Conservation (phyloP, 2,113 vertebrate genomes). For the Hiodon alosoides region DNA sequence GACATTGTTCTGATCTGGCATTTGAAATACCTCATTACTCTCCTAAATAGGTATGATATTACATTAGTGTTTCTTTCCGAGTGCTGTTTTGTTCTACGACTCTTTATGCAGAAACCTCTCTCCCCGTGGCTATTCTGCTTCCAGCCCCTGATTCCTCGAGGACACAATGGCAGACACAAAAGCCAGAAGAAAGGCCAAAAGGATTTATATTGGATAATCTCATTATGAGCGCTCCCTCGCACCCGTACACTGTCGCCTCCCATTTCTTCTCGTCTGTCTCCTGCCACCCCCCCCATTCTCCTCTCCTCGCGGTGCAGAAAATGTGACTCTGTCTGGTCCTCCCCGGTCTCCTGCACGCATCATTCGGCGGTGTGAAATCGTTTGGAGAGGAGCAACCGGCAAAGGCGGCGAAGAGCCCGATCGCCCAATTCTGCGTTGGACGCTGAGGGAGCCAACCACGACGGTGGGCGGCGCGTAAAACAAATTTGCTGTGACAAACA, state of each 20-base stretch:
- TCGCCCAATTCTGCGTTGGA: background rate
- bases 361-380: slow-evolving; percentile 5
- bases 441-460: background rate
- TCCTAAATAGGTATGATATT: slow-evolving; percentile 51
- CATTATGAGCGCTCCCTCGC: slow-evolving; percentile 28
- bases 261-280: background rate
- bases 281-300: background rate
- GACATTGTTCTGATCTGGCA: slow-evolving; percentile 9
- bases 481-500: slow-evolving; percentile 17
- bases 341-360: background rate
- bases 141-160: slow-evolving; percentile 42
- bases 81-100: slow-evolving; percentile 47
- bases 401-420: background rate
- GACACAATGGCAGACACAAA: slow-evolving; percentile 46
- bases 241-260: slow-evolving; percentile 18
- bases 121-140: slow-evolving; percentile 37
- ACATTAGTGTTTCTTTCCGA: slow-evolving; percentile 43
- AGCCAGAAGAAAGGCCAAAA: slow-evolving; percentile 21
- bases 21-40: slow-evolving; percentile 40
- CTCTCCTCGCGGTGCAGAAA: background rate
- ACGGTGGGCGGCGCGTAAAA: background rate
- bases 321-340: background rate
- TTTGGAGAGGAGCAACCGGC: background rate
- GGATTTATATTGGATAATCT: slow-evolving; percentile 22
- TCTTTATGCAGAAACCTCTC: slow-evolving; percentile 26